phyloP scores from a whole-genome alignment of 1,140 invertebrate genomes.

The Euwallacea fornicatus region DNA sequence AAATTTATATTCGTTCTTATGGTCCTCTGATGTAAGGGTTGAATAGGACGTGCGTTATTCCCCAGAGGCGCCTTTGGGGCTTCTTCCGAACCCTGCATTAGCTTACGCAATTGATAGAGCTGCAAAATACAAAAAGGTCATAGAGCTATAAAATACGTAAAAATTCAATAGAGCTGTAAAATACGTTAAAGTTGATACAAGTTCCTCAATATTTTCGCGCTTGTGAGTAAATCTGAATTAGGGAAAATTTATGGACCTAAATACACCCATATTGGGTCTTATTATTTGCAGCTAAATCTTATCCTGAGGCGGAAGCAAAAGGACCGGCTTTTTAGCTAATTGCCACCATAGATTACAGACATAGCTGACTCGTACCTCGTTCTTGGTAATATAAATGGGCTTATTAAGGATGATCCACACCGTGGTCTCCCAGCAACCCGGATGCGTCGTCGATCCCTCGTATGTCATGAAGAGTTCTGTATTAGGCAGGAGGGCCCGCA shows the following conservation, averaged over 20 bases:
- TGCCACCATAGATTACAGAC: constrained; percentile 31
- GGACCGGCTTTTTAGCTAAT: constrained; percentile 26
- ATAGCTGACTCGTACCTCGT: constrained; percentile 66
- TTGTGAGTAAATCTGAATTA: no score
- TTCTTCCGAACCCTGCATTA: constrained; percentile 83
- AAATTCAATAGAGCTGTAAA: no score
- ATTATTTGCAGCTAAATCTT: background rate
- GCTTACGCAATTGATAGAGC: constrained; percentile 81
- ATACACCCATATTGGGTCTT: no score
- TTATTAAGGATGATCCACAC: constrained; percentile 96
- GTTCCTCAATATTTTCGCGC: no score
- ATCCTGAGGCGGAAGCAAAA: constrained; percentile 3
- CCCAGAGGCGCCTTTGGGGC: constrained; percentile 87
- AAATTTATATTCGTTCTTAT: constrained; percentile 97
- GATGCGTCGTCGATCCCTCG: constrained; percentile 95
- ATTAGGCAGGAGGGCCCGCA: constrained; percentile 80
- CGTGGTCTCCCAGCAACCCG: constrained; percentile 89
- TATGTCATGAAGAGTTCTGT: constrained; percentile 95
- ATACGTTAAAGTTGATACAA: no score
- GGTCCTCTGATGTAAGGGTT: constrained; percentile 86
- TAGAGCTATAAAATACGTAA: background rate
- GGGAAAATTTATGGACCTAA: no score
- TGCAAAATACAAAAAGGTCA: constrained; percentile 48
- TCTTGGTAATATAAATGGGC: constrained; percentile 92
- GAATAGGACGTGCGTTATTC: constrained; percentile 90